phyloP scores from a whole-genome alignment of 2,113 vertebrate species.

The Gymnocephalus cernua region DNA sequence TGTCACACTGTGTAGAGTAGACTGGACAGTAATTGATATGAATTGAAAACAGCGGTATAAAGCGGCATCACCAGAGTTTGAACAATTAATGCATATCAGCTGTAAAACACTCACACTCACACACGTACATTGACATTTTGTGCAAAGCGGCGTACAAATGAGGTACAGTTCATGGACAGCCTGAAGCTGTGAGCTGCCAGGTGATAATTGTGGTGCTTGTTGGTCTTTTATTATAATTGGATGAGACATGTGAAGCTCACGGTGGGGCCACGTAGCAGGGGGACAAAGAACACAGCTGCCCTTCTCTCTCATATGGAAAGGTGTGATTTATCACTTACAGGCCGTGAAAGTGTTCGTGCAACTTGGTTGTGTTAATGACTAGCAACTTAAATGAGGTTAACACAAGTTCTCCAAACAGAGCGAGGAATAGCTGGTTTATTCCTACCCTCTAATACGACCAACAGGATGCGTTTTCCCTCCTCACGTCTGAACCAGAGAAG shows the following conservation, averaged over 20 bases:
- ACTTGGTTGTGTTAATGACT: not conserved
- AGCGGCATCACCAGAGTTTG: not conserved
- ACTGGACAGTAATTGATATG: no score
- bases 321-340: not conserved
- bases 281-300: slow-evolving; percentile 4
- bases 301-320: slow-evolving; percentile 6
- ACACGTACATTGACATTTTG: not conserved
- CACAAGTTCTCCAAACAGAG: no score
- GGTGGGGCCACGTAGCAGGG: not conserved
- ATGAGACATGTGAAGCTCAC: slow-evolving; percentile 1
- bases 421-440: no score
- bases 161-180: not conserved
- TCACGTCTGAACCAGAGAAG: no score
- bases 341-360: not conserved
- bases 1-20: not conserved
- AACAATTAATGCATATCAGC: not conserved
- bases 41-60: no score
- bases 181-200: not conserved
- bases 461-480: no score
- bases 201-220: not conserved
- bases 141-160: not conserved
- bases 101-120: not conserved
- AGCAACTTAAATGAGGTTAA: not conserved
- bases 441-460: no score
- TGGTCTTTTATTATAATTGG: not conserved